Evolutionary conservation across 1,140 invertebrate genomes (phyloP), one percentile per base, ranked within the genome.

Genomic region (Dendrolimus kikuchii): DNA sequence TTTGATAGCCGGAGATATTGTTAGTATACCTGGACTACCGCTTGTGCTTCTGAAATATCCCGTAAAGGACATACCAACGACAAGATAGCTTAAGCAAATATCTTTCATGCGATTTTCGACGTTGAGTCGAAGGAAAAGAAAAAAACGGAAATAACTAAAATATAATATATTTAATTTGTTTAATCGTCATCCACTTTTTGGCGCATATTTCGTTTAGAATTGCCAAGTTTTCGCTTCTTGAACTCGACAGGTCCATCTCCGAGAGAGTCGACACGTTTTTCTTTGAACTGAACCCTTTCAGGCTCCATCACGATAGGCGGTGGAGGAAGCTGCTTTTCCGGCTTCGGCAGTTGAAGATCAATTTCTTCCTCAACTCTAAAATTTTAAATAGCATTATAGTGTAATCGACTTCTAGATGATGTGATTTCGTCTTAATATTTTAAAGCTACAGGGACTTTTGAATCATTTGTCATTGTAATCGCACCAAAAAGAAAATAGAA

Each of bases 141-240:
- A 55, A 36, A n/a, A 51, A 46, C 7, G 5, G 41, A 37, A 37
- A 8, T 38, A 44, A 7, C 23, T 23, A 57, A 46, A 9, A 60
- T 52, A 59, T 9, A 44, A 44, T 38, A 37, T 41, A 45, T 38
- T 51, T 40, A 52, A 51, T 62, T 54, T 61, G 8, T 40, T 81
- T 66, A 79, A 48, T 93, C 90, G 60, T 91, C 90, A 51, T 89
- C 88, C 4, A 88, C 48, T 79, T 91, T 89, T 72, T 90, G 89
- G 45, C 92, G 79, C 40, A 89, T 88, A 64, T 90, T 92, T 55
- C 88, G 86, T 56, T 85, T 87, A 5, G 74, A 55, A 42, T 88
- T 88, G 50, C 85, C 83, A 40, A 92, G 77, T 76, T 92, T 93
- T 53, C 92, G 74, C 64, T 91, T 93, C 55, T 93, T 93, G 61